A percentile compares a stretch with the other conserved stretches of the same genome.
Evolutionary conservation across 2,113 vertebrate genomes (phyloP).

Genomic region (Oreochromis spilurus): DNA sequence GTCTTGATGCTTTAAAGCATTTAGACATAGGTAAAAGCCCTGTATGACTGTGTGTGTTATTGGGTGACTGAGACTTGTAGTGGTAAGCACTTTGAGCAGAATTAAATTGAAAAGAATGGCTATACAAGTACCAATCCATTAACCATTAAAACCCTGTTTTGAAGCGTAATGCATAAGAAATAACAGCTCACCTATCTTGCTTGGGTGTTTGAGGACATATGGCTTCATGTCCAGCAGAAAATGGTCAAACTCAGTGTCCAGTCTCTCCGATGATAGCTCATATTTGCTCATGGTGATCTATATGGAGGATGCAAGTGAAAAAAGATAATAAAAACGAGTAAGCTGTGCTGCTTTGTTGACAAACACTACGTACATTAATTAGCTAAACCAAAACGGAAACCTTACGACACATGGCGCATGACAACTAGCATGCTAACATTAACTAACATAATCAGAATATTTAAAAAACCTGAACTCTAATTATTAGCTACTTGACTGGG

Average conservation of each 20-base stretch:
- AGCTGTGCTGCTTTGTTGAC: background rate
- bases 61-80: background rate
- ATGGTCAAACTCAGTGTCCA: conserved; percentile 87
- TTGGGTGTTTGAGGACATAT: conserved; percentile 79
- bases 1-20: background rate
- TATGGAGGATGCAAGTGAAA: background rate
- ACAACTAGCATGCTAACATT: background rate
- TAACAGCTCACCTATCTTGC: conserved; percentile 77
- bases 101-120: background rate
- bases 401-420: background rate
- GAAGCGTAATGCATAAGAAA: background rate
- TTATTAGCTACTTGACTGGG: background rate
- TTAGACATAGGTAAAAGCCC: background rate
- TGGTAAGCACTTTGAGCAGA: background rate
- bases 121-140: background rate
- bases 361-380: background rate
- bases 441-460: background rate
- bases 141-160: background rate
- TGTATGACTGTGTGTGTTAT: background rate
- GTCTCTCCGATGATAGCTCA: conserved; percentile 76
- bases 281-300: conserved; percentile 72
- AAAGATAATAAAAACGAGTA: background rate
- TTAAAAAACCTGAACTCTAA: background rate
- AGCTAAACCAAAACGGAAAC: background rate
- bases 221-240: conserved; percentile 89